Conservation (phyloP, 1,140 invertebrate species). For the Philotrypesis tridentata region DNA sequence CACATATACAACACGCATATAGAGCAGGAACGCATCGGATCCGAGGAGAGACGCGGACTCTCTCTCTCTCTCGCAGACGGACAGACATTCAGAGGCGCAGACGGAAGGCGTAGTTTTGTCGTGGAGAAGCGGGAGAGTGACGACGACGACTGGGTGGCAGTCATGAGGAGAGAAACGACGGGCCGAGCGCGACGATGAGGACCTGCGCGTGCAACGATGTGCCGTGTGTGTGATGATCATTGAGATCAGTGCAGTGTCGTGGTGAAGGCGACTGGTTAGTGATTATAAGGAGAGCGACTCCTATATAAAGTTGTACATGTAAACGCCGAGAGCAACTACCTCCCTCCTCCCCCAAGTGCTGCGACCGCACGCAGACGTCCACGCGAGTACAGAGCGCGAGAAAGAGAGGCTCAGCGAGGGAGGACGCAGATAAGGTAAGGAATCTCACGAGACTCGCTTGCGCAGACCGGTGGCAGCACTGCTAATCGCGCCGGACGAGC, state of each 20-base stretch:
- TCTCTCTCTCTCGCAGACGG: not conserved
- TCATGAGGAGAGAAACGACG: not conserved
- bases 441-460: not conserved
- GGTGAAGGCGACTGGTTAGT: constrained; percentile 69
- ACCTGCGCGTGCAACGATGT: constrained; percentile 57
- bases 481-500: not conserved
- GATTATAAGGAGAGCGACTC: constrained; percentile 59
- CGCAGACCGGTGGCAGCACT: not conserved
- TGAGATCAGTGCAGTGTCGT: constrained; percentile 67
- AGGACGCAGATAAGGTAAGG: constrained; percentile 22
- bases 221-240: constrained; percentile 69
- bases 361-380: not conserved
- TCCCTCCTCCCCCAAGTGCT: constrained; percentile 34
- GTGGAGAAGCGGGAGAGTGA: too few species aligned
- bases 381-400: not conserved
- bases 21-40: not conserved
- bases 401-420: too few species aligned
- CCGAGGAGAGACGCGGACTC: constrained; percentile 5
- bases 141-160: not conserved
- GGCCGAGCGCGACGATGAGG: not conserved
- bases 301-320: constrained; percentile 32
- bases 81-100: not conserved
- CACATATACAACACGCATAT: not conserved
- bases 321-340: too few species aligned
- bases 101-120: not conserved